Percentiles rank a stretch among this genome's conserved stretches.
phyloP scores from a whole-genome alignment of 2,888 invertebrate genomes.

The Drosophila mayaguana region DNA sequence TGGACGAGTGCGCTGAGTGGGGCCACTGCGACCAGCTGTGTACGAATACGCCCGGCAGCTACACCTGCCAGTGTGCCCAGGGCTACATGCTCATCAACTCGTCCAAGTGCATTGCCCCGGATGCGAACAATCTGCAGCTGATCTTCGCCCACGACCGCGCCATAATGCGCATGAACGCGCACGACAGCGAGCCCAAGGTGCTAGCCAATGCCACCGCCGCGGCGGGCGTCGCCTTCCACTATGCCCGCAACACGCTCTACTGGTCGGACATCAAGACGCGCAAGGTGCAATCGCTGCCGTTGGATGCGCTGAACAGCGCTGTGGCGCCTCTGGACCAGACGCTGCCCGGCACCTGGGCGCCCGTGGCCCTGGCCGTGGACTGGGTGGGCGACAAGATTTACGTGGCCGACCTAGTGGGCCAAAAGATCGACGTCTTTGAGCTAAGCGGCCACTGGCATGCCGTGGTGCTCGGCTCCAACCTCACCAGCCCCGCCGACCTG shows the following conservation, averaged over 20 bases:
- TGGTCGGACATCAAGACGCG: constrained; percentile 96
- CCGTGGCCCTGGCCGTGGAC: constrained; percentile 96
- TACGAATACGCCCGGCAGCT: constrained; percentile 94
- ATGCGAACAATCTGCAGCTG: constrained; percentile 87
- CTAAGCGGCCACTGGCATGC: constrained; percentile 94
- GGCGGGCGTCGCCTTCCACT: constrained; percentile 94
- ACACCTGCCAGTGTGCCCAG: constrained; percentile 92
- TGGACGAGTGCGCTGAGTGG: constrained; percentile 96
- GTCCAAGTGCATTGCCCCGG: constrained; percentile 88
- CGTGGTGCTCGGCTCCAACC: constrained; percentile 95
- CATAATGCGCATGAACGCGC: constrained; percentile 89
- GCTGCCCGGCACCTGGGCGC: constrained; percentile 94
- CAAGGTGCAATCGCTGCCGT: constrained; percentile 88
- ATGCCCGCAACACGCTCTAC: constrained; percentile 90
- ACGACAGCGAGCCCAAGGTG: constrained; percentile 88
- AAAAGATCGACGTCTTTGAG: constrained; percentile 97
- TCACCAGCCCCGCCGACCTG: constrained; percentile 95
- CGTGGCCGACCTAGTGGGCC: constrained; percentile 96
- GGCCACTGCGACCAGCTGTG: constrained; percentile 98
- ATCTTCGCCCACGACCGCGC: constrained; percentile 90
- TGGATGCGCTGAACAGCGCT: constrained; percentile 85
- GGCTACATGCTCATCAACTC: constrained; percentile 89
- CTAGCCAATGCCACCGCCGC: constrained; percentile 93
- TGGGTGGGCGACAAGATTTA: constrained; percentile 99
- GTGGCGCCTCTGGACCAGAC: constrained; percentile 87